Evolutionary conservation across 2,113 vertebrate species (phyloP).

Genomic region (Rhynchopsitta pachyrhyncha): DNA sequence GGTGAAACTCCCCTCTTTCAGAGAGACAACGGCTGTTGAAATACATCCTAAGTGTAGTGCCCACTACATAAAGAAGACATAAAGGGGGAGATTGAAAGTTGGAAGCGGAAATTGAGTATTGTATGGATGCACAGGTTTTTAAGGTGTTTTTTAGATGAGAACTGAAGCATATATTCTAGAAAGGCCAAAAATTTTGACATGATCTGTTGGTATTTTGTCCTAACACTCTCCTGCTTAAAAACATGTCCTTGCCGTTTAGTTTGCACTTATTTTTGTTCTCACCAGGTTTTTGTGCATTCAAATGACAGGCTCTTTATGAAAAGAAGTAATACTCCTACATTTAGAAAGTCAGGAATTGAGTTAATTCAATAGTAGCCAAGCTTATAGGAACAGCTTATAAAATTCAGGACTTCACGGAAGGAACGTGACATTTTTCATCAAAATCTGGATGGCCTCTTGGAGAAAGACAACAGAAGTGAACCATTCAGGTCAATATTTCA

Average conservation of each 20-base stretch:
- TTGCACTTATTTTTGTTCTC: not conserved
- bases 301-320: not conserved
- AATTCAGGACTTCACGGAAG: not conserved
- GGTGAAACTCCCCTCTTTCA: not conserved
- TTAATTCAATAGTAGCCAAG: not conserved
- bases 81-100: not conserved
- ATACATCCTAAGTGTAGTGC: not conserved
- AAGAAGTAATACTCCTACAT: not conserved
- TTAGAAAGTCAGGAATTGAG: not conserved
- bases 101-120: not conserved
- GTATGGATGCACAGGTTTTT: not conserved
- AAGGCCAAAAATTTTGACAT: not conserved
- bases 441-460: not conserved
- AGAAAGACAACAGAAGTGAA: slow-evolving; percentile 41
- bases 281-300: not conserved
- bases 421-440: slow-evolving; percentile 6
- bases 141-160: not conserved
- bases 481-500: not conserved
- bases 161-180: not conserved
- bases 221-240: not conserved
- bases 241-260: not conserved
- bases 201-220: not conserved
- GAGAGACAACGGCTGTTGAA: not conserved
- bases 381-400: slow-evolving; percentile 14
- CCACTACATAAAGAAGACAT: not conserved